phyloP scores from a whole-genome alignment of 1,140 invertebrate genomes.

The Camponotus floridanus region DNA sequence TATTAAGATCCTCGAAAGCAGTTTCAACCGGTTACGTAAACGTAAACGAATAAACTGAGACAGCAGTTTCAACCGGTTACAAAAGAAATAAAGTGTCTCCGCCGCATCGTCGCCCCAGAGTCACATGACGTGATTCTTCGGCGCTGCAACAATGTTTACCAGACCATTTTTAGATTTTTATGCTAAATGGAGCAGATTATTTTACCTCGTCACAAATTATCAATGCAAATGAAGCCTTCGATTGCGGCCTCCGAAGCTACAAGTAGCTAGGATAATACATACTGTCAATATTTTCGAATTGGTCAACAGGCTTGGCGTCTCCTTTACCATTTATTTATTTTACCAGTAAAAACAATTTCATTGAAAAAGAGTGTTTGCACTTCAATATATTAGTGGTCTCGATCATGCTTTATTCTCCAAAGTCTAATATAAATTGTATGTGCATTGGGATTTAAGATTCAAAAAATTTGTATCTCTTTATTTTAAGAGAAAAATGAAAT shows the following conservation, averaged over 20 bases:
- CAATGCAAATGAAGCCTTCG: neutral
- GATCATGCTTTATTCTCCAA: neutral
- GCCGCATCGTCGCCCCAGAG: neutral
- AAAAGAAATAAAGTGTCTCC: slow-evolving; percentile 39
- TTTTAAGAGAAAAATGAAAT: neutral
- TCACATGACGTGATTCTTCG: slow-evolving; percentile 41
- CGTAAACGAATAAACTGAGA: neutral
- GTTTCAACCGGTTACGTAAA: slow-evolving; percentile 74
- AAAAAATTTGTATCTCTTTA: neutral
- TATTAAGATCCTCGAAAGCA: slow-evolving; percentile 66
- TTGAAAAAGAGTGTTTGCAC: slow-evolving; percentile 6
- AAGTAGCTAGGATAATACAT: neutral
- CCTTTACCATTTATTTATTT: slow-evolving; percentile 19
- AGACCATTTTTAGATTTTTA: slow-evolving; percentile 33
- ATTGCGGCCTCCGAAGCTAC: neutral
- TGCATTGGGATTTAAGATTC: neutral
- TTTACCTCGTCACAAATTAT: neutral
- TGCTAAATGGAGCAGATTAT: slow-evolving; percentile 15
- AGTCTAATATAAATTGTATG: slow-evolving; percentile 12
- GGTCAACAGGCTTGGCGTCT: neutral
- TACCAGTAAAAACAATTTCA: neutral
- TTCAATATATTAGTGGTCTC: neutral
- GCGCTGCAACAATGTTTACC: slow-evolving; percentile 17
- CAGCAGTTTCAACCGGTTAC: slow-evolving; percentile 53
- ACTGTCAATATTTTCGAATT: neutral